Evolutionary conservation across 2,888 invertebrate species (phyloP).

Genomic region (Lithophane leautieri): DNA sequence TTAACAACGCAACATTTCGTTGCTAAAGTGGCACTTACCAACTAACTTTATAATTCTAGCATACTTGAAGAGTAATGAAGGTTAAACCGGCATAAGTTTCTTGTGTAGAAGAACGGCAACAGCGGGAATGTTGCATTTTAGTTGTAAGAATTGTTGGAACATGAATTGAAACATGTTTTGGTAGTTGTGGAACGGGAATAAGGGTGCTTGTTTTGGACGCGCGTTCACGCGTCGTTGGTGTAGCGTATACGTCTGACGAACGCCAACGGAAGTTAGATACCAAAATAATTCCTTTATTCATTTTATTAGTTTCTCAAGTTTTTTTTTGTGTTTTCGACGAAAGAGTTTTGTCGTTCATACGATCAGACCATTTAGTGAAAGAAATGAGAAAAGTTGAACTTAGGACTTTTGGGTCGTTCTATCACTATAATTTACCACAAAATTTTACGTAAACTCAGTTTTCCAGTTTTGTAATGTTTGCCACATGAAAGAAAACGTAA

Average conservation of each 20-base stretch:
- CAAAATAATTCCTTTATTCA: no score
- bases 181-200: not conserved
- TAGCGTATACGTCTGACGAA: no score
- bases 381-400: not conserved
- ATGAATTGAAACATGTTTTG: slow-evolving; percentile 50
- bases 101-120: slow-evolving; percentile 34
- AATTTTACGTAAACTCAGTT: no score
- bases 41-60: slow-evolving; percentile 67
- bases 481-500: no score
- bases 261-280: no score
- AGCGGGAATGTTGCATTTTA: slow-evolving; percentile 26
- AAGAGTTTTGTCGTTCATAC: not conserved
- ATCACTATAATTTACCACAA: not conserved
- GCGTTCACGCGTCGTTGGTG: not conserved
- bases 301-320: no score
- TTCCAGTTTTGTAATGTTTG: no score
- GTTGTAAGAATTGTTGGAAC: slow-evolving; percentile 18
- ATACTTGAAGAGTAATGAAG: slow-evolving; percentile 65
- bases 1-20: slow-evolving; percentile 62
- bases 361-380: not conserved
- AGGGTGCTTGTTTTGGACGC: not conserved
- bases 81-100: slow-evolving; percentile 51
- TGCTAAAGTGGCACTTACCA: slow-evolving; percentile 63
- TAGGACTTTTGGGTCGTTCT: not conserved
- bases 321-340: not conserved